A percentile compares a stretch with the other conserved stretches of the same genome.
These are phyloP conservation scores for Coenonympha glycerion DNA, from an alignment of 2,888 invertebrate genomes.

Conservation along the genomic window DNA sequence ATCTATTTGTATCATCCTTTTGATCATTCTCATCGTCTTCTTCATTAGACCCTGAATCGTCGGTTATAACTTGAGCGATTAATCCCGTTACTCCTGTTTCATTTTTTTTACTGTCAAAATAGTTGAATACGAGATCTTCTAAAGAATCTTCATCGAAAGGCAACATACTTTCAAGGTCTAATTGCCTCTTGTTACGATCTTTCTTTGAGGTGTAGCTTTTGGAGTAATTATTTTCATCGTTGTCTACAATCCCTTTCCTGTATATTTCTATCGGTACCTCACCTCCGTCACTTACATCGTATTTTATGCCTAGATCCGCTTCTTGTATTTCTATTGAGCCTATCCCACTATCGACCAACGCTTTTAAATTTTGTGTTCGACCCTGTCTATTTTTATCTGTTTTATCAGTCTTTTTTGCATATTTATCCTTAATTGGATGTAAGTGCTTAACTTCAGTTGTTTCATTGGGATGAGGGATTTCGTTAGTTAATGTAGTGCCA, in stretches of 20 bases:
- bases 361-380: conserved; percentile 55
- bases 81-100: conserved; percentile 58
- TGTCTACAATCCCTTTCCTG: conserved; percentile 77
- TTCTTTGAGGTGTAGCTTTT: conserved; percentile 24
- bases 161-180: conserved; percentile 60
- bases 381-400: conserved; percentile 43
- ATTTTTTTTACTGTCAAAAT: conserved; percentile 50
- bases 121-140: conserved; percentile 56
- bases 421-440: conserved; percentile 63
- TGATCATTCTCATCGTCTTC: background rate
- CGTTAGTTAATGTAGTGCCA: conserved; percentile 57
- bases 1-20: conserved; percentile 1
- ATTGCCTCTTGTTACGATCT: conserved; percentile 52
- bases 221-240: conserved; percentile 58
- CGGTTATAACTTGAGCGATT: conserved; percentile 58
- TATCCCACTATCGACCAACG: conserved; percentile 56
- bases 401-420: conserved; percentile 46
- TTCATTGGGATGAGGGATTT: conserved; percentile 69
- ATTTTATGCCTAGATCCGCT: conserved; percentile 74
- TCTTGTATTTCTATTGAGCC: conserved; percentile 76
- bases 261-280: conserved; percentile 74
- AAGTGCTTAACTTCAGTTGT: conserved; percentile 76
- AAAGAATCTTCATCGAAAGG: conserved; percentile 63
- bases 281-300: conserved; percentile 74
- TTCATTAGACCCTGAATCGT: conserved; percentile 36